These are phyloP conservation scores for Thermophis baileyi DNA, from an alignment of 2,113 vertebrate genomes.

Conservation along the genomic window DNA sequence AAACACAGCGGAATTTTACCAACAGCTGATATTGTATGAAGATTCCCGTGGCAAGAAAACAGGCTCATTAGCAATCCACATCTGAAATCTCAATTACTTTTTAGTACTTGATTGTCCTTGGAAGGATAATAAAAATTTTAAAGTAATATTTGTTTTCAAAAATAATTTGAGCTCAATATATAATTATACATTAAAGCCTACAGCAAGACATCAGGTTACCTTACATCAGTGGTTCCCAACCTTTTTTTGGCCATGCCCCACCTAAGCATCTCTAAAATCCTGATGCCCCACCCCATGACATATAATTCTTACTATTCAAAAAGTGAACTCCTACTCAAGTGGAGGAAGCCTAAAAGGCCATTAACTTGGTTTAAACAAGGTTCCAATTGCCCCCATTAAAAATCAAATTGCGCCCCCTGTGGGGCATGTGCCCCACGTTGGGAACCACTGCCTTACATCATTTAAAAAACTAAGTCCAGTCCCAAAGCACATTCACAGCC, in stretches of 20 bases:
- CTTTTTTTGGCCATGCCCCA: too few relatives aligned
- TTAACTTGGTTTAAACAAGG: too few relatives aligned
- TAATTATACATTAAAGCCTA: neutral
- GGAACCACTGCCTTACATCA: neutral
- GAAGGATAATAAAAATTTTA: neutral
- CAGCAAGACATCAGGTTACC: constrained; percentile 24
- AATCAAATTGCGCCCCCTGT: too few relatives aligned
- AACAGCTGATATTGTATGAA: constrained; percentile 1
- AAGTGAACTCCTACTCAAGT: too few relatives aligned
- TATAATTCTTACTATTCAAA: too few relatives aligned
- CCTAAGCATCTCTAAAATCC: too few relatives aligned
- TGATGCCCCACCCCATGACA: too few relatives aligned
- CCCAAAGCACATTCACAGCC: constrained; percentile 9
- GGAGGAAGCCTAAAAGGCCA: too few relatives aligned
- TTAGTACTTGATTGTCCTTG: neutral
- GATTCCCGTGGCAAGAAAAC: constrained; percentile 51
- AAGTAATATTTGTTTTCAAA: neutral
- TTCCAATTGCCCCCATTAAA: too few relatives aligned
- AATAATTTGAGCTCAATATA: constrained; percentile 2
- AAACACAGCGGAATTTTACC: neutral
- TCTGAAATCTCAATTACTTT: constrained; percentile 18
- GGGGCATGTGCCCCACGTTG: too few relatives aligned
- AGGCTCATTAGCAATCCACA: constrained; percentile 33
- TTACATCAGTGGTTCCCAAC: neutral
- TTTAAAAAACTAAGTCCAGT: constrained; percentile 25